Conservation (phyloP, 1,140 invertebrate genomes). For the Halesus radiatus region DNA sequence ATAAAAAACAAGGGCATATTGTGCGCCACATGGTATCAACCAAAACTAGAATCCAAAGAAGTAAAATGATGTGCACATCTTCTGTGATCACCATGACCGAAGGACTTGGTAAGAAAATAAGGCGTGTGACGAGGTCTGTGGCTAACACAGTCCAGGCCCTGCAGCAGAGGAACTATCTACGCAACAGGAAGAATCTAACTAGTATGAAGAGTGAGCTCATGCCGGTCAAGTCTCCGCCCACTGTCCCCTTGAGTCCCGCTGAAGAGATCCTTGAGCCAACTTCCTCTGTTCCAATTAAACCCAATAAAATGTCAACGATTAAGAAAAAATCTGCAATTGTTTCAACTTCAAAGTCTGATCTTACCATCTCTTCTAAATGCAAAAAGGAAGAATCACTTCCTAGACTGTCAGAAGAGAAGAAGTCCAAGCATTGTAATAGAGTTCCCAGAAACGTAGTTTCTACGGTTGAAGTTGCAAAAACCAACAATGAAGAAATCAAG, state of each 20-base stretch:
- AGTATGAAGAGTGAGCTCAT: too few relatives aligned
- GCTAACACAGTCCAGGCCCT: slow-evolving; percentile 32
- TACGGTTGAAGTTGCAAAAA: slow-evolving; percentile 1
- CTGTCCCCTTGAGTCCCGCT: too few relatives aligned
- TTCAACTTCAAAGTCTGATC: slow-evolving; percentile 13
- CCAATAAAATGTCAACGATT: neutral
- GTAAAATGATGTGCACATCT: slow-evolving; percentile 43
- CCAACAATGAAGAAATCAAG: slow-evolving; percentile 20
- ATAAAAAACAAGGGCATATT: slow-evolving; percentile 34
- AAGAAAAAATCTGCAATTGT: neutral
- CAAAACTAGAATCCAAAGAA: slow-evolving; percentile 39
- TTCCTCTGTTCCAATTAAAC: neutral
- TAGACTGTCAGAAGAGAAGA: slow-evolving; percentile 23
- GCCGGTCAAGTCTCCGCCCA: too few relatives aligned
- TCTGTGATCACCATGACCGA: slow-evolving; percentile 41
- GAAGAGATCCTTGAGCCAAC: neutral
- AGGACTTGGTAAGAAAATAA: slow-evolving; percentile 46
- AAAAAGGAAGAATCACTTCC: slow-evolving; percentile 34
- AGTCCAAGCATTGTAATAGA: slow-evolving; percentile 23
- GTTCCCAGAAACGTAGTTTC: slow-evolving; percentile 48
- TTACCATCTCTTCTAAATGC: slow-evolving; percentile 1
- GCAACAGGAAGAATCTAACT: neutral
- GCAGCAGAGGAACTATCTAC: slow-evolving; percentile 18
- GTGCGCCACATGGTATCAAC: slow-evolving; percentile 38
- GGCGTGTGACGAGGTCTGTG: slow-evolving; percentile 48